phyloP scores from a whole-genome alignment of 2,113 vertebrate species.

The Pygoscelis antarcticus region DNA sequence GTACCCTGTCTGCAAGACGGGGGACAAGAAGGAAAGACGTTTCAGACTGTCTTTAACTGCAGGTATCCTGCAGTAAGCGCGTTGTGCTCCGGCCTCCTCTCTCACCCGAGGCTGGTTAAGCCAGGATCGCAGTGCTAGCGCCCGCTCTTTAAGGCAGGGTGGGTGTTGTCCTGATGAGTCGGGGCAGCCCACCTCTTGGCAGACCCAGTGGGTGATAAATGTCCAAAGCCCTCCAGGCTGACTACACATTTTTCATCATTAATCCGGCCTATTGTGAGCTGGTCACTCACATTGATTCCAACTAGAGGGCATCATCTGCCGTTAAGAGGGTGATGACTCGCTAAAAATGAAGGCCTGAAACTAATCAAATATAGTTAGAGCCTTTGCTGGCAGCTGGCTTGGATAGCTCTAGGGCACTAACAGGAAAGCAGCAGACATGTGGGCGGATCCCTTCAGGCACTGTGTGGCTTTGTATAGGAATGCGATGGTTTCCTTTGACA shows the following conservation, averaged over 20 bases:
- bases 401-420: slow-evolving; percentile 38
- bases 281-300: slow-evolving; percentile 89
- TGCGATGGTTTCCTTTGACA: slow-evolving; percentile 8
- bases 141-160: slow-evolving; percentile 54
- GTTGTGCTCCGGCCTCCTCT: background rate
- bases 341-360: slow-evolving; percentile 81
- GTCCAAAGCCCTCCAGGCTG: slow-evolving; percentile 82
- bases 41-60: background rate
- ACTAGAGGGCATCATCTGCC: slow-evolving; percentile 87
- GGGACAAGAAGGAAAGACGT: background rate
- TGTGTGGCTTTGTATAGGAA: slow-evolving; percentile 59
- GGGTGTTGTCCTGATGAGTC: slow-evolving; percentile 73
- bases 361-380: slow-evolving; percentile 77
- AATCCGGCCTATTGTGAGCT: slow-evolving; percentile 91
- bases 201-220: slow-evolving; percentile 89
- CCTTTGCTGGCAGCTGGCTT: slow-evolving; percentile 56
- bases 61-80: background rate
- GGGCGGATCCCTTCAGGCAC: slow-evolving; percentile 31
- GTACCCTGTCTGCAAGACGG: background rate
- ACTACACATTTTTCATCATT: slow-evolving; percentile 99
- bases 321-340: slow-evolving; percentile 81
- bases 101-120: background rate
- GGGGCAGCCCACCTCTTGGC: slow-evolving; percentile 78
- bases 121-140: background rate
- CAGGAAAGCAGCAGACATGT: slow-evolving; percentile 17